Evolutionary conservation across 2,113 vertebrate species (phyloP).

Genomic region (Brachyhypopomus occidentalis): DNA sequence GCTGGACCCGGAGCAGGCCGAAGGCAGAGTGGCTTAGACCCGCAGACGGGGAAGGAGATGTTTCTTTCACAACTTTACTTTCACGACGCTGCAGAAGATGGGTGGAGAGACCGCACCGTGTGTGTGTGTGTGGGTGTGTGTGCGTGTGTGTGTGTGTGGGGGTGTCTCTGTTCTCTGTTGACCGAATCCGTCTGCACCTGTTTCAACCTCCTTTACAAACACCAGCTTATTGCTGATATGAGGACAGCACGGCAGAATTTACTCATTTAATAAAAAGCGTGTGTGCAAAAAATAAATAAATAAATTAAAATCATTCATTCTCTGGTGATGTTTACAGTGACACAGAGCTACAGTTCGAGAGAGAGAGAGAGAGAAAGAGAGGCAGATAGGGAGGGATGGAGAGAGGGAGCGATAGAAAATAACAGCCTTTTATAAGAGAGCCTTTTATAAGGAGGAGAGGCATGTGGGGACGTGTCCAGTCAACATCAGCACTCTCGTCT

Average conservation of each 20-base stretch:
- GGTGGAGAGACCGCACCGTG: no score
- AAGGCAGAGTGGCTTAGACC: no score
- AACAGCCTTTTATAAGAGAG: no score
- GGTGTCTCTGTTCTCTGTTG: slow-evolving; percentile 17
- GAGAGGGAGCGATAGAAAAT: slow-evolving; percentile 42
- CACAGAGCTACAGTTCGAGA: background rate
- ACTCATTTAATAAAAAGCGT: slow-evolving; percentile 43
- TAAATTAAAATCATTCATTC: slow-evolving; percentile 42
- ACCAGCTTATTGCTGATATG: slow-evolving; percentile 29
- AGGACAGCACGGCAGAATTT: slow-evolving; percentile 21
- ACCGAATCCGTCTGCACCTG: slow-evolving; percentile 14
- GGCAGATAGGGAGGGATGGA: background rate
- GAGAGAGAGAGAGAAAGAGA: background rate
- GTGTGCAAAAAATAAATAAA: slow-evolving; percentile 7
- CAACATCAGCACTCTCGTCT: background rate
- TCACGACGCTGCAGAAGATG: no score
- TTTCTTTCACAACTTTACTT: no score
- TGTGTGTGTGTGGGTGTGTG: no score
- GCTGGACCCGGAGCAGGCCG: no score
- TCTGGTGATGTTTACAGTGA: slow-evolving; percentile 1
- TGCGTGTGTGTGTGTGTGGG: no score
- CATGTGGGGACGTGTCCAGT: background rate
- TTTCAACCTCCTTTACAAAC: slow-evolving; percentile 36
- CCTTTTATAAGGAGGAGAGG: no score
- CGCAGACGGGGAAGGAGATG: no score